Evolutionary conservation across 1,140 invertebrate species (phyloP), one percentile per base, ranked within the genome.

Genomic region (Drosophila setifemur): DNA sequence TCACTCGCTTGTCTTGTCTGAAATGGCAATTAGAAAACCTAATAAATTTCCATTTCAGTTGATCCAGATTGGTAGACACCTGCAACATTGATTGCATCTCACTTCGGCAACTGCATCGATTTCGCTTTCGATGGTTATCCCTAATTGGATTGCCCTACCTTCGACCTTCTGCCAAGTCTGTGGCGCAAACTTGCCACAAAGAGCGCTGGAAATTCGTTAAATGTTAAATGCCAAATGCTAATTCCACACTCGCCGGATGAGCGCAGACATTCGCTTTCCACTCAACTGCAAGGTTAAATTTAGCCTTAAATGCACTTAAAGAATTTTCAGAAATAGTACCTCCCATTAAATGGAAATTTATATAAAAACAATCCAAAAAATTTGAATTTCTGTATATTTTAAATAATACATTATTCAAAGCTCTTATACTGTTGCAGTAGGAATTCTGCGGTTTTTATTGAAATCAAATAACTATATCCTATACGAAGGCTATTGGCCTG

Each of bases 91-190:
- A 63, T 33, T 43, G 37, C 39, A 35, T 26, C 25, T 11, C 19
- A 39, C 14, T 58, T 49, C 44, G 16, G 47, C 48, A 39, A 40
- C n/a, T 7, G 11, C 50, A 45, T 43, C 73, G 52, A 76, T 73
- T 48, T 43, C 73, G 52, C 71, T 73, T 48, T 44, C 64, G 64
- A 58, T 61, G 75, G 37, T 53, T 75, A 86, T 79, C 79, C 52
- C 71, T 86, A 85, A 85, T 86, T 85, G 75, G 81, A 86, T 81
- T 64, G 74, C 67, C 35, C 48, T 45, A 81, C 61, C 61, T 45
- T 14, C 61, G 81, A 75, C 81, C 81, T 86, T 83, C 50, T 39
- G 18, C 16, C 60, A 40, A 64, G 63, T 40, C 23, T 19, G 7
- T 18, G n/a, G 28, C 39, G 12, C 5, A 35, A 43, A 23, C 18